Evolutionary conservation across 2,888 invertebrate species (phyloP), one percentile per base, ranked within the genome.

Genomic region (Sarcophaga rosellei): DNA sequence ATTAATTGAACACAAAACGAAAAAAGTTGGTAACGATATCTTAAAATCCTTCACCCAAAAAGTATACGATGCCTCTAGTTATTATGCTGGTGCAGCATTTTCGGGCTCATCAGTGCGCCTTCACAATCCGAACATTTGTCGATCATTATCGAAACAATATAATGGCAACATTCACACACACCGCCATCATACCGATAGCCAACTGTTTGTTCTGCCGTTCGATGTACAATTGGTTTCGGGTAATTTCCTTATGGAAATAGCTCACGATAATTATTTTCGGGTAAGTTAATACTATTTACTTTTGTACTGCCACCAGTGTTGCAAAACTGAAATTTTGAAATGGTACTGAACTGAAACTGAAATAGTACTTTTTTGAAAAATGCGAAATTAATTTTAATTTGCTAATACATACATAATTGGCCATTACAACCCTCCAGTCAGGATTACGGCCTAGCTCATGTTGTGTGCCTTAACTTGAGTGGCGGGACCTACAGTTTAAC

Each of bases 81-180:
- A 96, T 85, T 96, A 96, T 92, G 95, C 95, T 0, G 95, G 96
- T 0, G 95, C 95, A 92, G 95, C 96, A 94, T 96, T 95, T 81
- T 73, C 86, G 93, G 96, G 96, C 94, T 96, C 96, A 2, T 70
- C 87, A 44, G 75, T 95, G 92, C 96, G 96, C 95, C 94, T 95
- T 6, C 96, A 96, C 23, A 91, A 90, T 87, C 89, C 91, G 6
- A 88, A 90, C 68, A 80, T 90, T 17, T 91, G 91, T 63, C 90
- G 90, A 5, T 73, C 82, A 17, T 76, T 91, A 59, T 88, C 90
- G 75, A 70, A 68, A 57, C 90, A 90, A 63, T 88, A 90, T 68
- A 85, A 88, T 4, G 86, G 89, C 11, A 70, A 84, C 15, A 59
- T 77, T 53, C 81, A 80, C 23, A 72, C 81, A n/a, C 87, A 87